Conservation (phyloP, 2,888 invertebrate genomes). For the Zaprionus obscuricornis region DNA sequence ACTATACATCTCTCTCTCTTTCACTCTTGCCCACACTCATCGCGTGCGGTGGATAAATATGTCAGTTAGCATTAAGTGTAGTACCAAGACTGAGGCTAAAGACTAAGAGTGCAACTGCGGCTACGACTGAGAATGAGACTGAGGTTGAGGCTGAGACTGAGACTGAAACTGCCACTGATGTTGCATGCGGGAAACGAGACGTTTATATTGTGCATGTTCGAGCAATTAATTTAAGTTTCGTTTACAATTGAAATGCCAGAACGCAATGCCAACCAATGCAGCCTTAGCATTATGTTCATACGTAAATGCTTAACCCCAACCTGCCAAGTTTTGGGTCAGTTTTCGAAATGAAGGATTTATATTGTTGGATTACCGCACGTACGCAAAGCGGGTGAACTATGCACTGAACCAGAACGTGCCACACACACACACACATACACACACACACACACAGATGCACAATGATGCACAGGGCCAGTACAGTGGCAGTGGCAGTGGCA, state of each 20-base stretch:
- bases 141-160: too few species aligned
- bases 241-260: conserved; percentile 66
- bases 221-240: conserved; percentile 77
- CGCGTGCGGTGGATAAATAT: conserved; percentile 61
- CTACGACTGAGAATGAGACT: too few species aligned
- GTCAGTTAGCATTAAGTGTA: conserved; percentile 71
- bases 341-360: conserved; percentile 71
- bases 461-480: conserved; percentile 32
- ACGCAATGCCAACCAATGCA: conserved; percentile 1
- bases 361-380: conserved; percentile 73
- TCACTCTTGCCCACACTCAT: conserved; percentile 23
- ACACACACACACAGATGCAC: conserved; percentile 30
- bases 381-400: conserved; percentile 30
- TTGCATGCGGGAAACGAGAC: too few species aligned
- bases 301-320: conserved; percentile 11
- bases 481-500: neutral
- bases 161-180: too few species aligned
- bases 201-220: conserved; percentile 73
- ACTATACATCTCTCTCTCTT: neutral
- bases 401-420: conserved; percentile 58
- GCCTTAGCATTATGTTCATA: conserved; percentile 3
- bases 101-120: too few species aligned
- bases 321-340: conserved; percentile 34
- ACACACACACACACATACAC: conserved; percentile 15
- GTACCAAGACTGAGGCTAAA: conserved; percentile 48